Evolutionary conservation across 2,113 vertebrate species (phyloP), one percentile per base, ranked within the genome.

Genomic region (Junco hyemalis): DNA sequence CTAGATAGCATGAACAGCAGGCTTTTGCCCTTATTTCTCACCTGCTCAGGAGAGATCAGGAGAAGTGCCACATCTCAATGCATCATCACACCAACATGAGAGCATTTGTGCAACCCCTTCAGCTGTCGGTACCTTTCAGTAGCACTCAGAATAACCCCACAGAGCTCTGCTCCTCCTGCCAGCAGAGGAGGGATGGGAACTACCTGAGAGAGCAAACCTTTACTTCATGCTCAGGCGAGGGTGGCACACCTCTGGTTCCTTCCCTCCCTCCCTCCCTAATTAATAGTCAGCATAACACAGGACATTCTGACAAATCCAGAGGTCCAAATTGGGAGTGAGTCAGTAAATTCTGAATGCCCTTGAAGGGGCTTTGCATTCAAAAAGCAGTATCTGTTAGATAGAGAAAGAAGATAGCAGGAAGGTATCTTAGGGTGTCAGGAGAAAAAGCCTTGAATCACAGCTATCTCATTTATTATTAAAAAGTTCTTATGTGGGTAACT

Each of bases 191-290:
- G 13, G 23, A 9, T 14, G 7, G 7, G 56, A 53, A 38, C 33
- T 9, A 40, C 17, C 42, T 6, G 11, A 54, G 33, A 38, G 35
- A 48, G 19, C 11, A 28, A 3, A 6, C 28, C 3, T 12, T 9
- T 4, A 9, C n/a, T 47, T 24, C 50, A 29, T 0, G 1, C 14
- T 31, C 13, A 31, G 6, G 5, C 33, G 25, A 38, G 21, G 7
- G 26, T 26, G 20, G 5, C 8, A 22, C 1, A 6, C 5, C 14
- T 9, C 8, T 17, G 0, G 4, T 28, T 86, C 31, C 23, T 33
- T 48, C 45, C 23, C 13, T 68, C 44, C 23, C 13, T 68, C 44
- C 21, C 45, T 36, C 2, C 9, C 2, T 21, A 59, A 51, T 23
- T 51, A 50, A 64, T 5, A 42, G 15, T 25, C 63, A 82, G 6